Conservation (phyloP, 2,797 vertebrate genomes). For the Botia almorhae region DNA sequence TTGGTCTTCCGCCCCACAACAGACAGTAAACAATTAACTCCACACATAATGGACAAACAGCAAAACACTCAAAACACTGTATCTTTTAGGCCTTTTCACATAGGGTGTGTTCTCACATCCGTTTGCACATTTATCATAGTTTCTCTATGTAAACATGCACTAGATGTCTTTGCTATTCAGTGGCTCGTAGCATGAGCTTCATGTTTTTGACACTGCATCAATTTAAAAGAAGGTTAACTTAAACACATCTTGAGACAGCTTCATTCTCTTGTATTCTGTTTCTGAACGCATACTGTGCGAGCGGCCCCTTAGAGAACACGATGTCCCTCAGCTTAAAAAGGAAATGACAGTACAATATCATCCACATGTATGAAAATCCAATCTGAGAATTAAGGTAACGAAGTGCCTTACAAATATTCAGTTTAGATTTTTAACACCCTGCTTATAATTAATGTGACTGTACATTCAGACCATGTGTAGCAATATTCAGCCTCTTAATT, state of each 20-base stretch:
- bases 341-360: conserved; percentile 57
- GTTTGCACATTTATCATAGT: not conserved
- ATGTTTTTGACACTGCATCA: no score
- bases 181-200: no score
- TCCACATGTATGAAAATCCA: conserved; percentile 64
- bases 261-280: not conserved
- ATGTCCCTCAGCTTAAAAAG: conserved; percentile 67
- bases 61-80: conserved; percentile 70
- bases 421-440: conserved; percentile 39
- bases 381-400: conserved; percentile 64
- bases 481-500: conserved; percentile 58
- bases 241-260: no score
- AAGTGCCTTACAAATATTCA: conserved; percentile 43
- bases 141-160: not conserved
- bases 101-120: not conserved
- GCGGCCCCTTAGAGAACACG: conserved; percentile 75
- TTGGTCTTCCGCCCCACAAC: conserved; percentile 17
- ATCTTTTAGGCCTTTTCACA: not conserved
- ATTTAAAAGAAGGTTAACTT: no score
- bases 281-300: not conserved
- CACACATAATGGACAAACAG: conserved; percentile 63
- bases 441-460: conserved; percentile 57
- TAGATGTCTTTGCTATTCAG: not conserved
- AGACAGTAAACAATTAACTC: conserved; percentile 64
- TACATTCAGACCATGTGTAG: conserved; percentile 71